Base-by-base conservation (phyloP, 2,888 invertebrate genomes). In the Muschampia plurimacula region DNA sequence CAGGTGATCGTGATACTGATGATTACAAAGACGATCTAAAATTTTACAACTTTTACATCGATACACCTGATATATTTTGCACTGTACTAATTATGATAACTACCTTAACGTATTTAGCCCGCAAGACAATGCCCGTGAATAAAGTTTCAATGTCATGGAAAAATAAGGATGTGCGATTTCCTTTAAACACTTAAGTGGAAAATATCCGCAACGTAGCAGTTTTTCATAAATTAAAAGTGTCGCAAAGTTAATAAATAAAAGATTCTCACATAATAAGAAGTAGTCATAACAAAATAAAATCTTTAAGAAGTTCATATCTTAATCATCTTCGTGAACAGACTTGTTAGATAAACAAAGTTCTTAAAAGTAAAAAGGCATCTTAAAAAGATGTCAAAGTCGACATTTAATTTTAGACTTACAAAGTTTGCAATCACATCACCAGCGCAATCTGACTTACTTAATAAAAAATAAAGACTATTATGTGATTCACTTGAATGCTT, bases 401-500 rank as follows among this genome's bases (percentile, higher is more conserved):
- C 69, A 77, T 76, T 78, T 77, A 80, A 80, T 80, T 75, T 77
- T 72, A 74, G 77, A 74, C 77, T 75, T 78, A 77, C 68, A 74
- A 79, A 82, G 68, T 74, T 78, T 79, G 75, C 79, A 66, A 74
- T 74, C 74, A 75, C 78, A 78, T 75, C 74, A 70, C 73, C 77
- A 72, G 72, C 69, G 77, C 57, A 84, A 84, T 79, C 80, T 79
- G 83, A 81, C 76, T 80, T 80, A 79, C 77, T 76, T 76, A 81
- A 86, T 81, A 75, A 79, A 80, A 57, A 80, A 80, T 76, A 68
- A 68, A 75, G 73, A 75, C 78, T 65, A 77, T 86, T 85, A 81
- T 80, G 77, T 79, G 84, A 86, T 86, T 87, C 82, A 85, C 83
- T 80, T 82, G 82, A 86, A 83, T 74, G 74, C 71, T 57, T 72